Percentiles rank a stretch among this genome's conserved stretches.
Conservation (phyloP, 2,797 vertebrate species). For the Pseudochromis fuscus region DNA sequence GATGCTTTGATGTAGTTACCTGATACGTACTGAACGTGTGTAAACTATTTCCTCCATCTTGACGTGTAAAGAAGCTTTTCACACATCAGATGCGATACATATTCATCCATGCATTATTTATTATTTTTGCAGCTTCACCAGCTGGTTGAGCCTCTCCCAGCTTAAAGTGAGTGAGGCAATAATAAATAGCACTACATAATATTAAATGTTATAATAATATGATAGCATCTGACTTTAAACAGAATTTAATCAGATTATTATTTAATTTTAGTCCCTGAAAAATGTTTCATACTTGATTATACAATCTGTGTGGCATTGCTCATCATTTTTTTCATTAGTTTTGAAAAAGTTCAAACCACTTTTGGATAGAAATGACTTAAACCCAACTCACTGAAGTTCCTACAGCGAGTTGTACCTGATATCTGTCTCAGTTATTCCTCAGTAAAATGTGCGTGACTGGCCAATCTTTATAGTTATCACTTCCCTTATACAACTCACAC, state of each 20-base stretch:
- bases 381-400: neutral
- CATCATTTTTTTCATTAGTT: too few relatives aligned
- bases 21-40: neutral
- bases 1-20: neutral
- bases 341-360: too few relatives aligned
- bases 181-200: too few relatives aligned
- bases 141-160: too few relatives aligned
- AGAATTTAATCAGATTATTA: too few relatives aligned
- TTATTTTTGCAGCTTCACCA: neutral
- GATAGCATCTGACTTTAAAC: too few relatives aligned
- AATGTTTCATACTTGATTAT: too few relatives aligned
- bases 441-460: neutral
- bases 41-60: neutral
- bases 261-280: too few relatives aligned
- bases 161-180: too few relatives aligned
- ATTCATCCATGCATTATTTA: neutral
- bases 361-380: neutral
- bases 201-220: too few relatives aligned
- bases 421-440: neutral
- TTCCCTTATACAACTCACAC: neutral
- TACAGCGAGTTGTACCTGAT: neutral
- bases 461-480: neutral
- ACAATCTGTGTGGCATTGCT: too few relatives aligned
- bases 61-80: neutral
- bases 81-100: neutral